These are phyloP conservation scores for Drosophila stalkeri DNA, from an alignment of 2,888 invertebrate species.

Conservation along the genomic window DNA sequence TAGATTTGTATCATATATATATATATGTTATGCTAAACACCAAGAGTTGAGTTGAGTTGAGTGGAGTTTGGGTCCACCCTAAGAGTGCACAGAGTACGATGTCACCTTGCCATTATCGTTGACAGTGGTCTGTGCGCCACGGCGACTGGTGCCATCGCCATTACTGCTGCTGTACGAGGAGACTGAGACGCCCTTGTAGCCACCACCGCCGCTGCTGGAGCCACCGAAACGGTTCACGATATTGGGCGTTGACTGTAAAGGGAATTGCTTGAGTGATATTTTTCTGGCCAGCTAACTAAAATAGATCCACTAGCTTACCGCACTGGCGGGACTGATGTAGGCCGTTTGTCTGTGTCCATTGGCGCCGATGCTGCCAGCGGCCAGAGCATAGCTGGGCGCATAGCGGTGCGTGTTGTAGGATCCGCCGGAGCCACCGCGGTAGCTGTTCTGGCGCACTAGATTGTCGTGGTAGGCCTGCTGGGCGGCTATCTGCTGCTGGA, in stretches of 20 bases:
- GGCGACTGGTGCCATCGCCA: slow-evolving; percentile 87
- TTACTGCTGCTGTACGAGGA: slow-evolving; percentile 88
- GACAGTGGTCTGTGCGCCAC: slow-evolving; percentile 88
- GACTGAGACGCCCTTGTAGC: slow-evolving; percentile 87
- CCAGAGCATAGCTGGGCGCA: slow-evolving; percentile 86
- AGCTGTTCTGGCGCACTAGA: slow-evolving; percentile 59
- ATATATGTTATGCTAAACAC: slow-evolving; percentile 48
- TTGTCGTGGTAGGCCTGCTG: slow-evolving; percentile 78
- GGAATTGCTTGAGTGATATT: neutral
- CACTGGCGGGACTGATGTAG: slow-evolving; percentile 87
- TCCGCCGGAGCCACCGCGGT: slow-evolving; percentile 38
- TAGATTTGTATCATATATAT: slow-evolving; percentile 7
- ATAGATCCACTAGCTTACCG: slow-evolving; percentile 83
- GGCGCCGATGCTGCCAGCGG: slow-evolving; percentile 87
- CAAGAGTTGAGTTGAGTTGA: slow-evolving; percentile 20
- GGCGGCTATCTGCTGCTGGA: slow-evolving; percentile 80
- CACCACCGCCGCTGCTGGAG: slow-evolving; percentile 68
- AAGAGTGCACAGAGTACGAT: slow-evolving; percentile 86
- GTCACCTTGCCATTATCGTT: slow-evolving; percentile 91
- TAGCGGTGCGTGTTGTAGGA: slow-evolving; percentile 71
- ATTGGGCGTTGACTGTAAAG: slow-evolving; percentile 75
- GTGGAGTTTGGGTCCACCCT: slow-evolving; percentile 39
- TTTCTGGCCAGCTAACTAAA: no score
- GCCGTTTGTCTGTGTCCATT: slow-evolving; percentile 87
- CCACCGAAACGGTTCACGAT: slow-evolving; percentile 72